Percentiles rank a stretch among this genome's conserved stretches.
These are phyloP conservation scores for Chrysopilus asiliformis DNA, from an alignment of 2,888 invertebrate species.

Conservation along the genomic window DNA sequence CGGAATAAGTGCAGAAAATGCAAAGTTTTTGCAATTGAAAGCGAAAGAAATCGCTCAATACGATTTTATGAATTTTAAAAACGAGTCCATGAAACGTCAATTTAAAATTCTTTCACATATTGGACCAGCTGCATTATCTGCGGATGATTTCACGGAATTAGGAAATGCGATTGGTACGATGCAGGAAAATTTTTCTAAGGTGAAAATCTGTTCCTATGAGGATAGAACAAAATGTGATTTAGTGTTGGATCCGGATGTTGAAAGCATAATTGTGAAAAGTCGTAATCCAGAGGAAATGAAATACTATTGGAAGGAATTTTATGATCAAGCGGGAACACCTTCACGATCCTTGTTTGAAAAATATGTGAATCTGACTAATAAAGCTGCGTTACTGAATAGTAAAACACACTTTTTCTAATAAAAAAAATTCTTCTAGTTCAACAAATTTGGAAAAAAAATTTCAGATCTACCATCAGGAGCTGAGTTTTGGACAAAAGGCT, in stretches of 20 bases:
- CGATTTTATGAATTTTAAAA: conserved; percentile 33
- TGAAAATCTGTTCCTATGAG: conserved; percentile 57
- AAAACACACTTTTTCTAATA: too few relatives aligned
- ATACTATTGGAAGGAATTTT: conserved; percentile 70
- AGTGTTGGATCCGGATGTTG: conserved; percentile 49
- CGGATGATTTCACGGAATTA: conserved; percentile 46
- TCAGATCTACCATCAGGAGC: conserved; percentile 53
- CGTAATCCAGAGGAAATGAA: conserved; percentile 63
- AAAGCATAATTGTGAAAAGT: conserved; percentile 51
- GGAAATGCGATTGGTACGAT: conserved; percentile 54
- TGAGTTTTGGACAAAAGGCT: conserved; percentile 56
- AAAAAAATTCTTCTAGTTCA: neutral
- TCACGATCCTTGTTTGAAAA: conserved; percentile 47
- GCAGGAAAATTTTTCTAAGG: conserved; percentile 61
- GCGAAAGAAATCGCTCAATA: too few relatives aligned
- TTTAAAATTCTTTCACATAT: conserved; percentile 57
- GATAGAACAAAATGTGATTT: conserved; percentile 50
- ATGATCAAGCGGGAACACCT: conserved; percentile 55
- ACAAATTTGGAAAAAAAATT: conserved; percentile 4
- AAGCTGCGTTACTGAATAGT: conserved; percentile 59
- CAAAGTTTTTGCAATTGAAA: too few relatives aligned
- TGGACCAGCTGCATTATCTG: conserved; percentile 54
- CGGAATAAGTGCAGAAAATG: too few relatives aligned
- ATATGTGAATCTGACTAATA: conserved; percentile 53
- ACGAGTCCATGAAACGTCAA: conserved; percentile 53